Evolutionary conservation across 2,797 vertebrate genomes (phyloP).

Genomic region (Picus viridis): DNA sequence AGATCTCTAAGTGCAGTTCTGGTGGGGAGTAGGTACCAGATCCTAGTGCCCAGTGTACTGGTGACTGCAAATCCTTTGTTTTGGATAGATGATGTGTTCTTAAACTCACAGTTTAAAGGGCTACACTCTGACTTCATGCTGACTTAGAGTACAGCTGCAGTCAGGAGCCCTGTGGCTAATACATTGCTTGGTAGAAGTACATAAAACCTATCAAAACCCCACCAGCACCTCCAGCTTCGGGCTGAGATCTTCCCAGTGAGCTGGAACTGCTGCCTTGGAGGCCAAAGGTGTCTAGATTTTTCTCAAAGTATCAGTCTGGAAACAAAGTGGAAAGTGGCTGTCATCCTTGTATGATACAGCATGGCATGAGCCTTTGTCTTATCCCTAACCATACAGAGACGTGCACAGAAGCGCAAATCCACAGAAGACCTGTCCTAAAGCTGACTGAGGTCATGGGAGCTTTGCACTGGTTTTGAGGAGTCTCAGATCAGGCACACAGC

Average conservation of each 20-base stretch:
- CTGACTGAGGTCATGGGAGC: neutral
- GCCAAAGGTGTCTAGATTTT: neutral
- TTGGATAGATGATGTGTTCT: neutral
- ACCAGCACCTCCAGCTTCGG: neutral
- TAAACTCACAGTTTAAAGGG: neutral
- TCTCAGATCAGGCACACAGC: neutral
- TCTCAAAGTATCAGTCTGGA: neutral
- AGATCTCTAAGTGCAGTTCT: neutral
- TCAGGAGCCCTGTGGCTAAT: neutral
- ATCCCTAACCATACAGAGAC: too few relatives aligned
- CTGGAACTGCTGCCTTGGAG: neutral
- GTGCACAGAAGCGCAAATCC: neutral
- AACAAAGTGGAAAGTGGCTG: neutral
- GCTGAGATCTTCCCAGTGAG: neutral
- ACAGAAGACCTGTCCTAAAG: neutral
- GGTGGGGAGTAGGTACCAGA: neutral
- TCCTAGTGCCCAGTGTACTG: neutral
- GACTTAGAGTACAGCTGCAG: neutral
- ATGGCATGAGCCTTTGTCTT: accelerated
- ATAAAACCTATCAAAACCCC: neutral
- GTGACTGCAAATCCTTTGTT: neutral
- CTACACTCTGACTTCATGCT: neutral
- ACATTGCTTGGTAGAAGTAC: neutral
- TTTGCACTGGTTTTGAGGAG: neutral
- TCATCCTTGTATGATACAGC: neutral